A percentile compares a stretch with the other conserved stretches of the same genome.
phyloP scores from a whole-genome alignment of 2,797 vertebrate species.

The Scomberomorus guttatus region DNA sequence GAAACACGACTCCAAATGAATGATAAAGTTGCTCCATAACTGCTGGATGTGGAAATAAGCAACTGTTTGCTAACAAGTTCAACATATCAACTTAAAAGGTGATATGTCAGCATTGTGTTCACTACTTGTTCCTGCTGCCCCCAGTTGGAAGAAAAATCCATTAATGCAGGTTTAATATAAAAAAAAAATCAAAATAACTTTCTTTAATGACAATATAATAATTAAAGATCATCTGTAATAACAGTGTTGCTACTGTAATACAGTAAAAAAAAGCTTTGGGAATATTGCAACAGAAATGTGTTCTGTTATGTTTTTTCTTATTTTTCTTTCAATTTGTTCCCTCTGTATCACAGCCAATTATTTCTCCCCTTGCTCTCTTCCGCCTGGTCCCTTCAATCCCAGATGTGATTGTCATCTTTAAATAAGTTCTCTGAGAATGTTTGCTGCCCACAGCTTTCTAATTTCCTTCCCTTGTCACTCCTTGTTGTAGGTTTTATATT shows the following conservation, averaged over 20 bases:
- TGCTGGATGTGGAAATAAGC: too few relatives aligned
- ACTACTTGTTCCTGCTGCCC: too few relatives aligned
- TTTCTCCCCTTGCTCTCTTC: background rate
- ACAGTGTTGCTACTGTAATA: background rate
- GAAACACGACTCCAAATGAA: too few relatives aligned
- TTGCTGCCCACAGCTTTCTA: constrained; percentile 41
- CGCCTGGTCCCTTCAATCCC: background rate
- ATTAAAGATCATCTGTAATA: background rate
- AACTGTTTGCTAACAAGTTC: too few relatives aligned
- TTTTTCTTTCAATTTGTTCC: background rate
- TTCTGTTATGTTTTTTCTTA: background rate
- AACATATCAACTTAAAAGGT: too few relatives aligned
- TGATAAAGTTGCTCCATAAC: too few relatives aligned
- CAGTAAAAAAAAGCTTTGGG: background rate
- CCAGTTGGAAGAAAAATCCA: too few relatives aligned
- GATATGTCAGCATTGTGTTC: too few relatives aligned
- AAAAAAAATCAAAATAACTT: too few relatives aligned
- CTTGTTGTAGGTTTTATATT: constrained; percentile 45
- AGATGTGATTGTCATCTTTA: constrained; percentile 3
- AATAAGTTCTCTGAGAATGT: constrained; percentile 40
- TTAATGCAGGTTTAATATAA: too few relatives aligned
- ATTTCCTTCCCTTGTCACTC: constrained; percentile 57
- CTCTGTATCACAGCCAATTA: background rate
- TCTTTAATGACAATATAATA: too few relatives aligned
- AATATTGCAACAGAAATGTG: background rate